Conservation (phyloP, 2,113 vertebrate genomes). For the Peromyscus polionotus region DNA sequence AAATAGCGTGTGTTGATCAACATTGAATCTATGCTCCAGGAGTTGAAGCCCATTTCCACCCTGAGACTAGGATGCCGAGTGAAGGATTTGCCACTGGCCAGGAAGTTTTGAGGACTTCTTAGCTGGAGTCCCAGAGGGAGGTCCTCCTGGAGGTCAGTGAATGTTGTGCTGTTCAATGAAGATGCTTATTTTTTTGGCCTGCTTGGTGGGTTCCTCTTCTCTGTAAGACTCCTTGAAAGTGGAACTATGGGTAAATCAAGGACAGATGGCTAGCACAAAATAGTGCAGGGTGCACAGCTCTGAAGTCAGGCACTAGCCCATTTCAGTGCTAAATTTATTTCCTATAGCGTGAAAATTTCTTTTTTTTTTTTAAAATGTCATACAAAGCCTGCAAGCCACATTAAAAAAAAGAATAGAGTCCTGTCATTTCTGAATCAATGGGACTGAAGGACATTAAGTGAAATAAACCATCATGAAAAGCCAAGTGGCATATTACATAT, state of each 20-base stretch:
- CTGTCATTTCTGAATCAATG: background rate
- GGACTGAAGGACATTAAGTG: background rate
- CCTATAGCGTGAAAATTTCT: background rate
- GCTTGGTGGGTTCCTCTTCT: background rate
- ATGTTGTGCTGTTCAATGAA: background rate
- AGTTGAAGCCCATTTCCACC: background rate
- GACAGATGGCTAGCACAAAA: background rate
- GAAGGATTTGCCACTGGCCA: background rate
- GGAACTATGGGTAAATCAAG: background rate
- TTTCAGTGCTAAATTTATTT: background rate
- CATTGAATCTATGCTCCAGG: background rate
- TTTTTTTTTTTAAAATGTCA: background rate
- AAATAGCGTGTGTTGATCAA: background rate
- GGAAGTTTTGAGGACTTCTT: conserved; percentile 7
- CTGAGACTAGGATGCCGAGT: background rate
- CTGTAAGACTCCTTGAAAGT: background rate
- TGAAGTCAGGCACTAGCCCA: background rate
- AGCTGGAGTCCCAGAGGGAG: background rate
- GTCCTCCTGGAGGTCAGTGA: background rate
- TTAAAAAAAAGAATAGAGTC: background rate
- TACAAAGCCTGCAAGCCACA: background rate
- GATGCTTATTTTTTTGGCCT: background rate
- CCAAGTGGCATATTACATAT: background rate
- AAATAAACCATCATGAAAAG: background rate
- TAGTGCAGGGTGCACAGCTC: background rate